Base-by-base conservation (phyloP, 2,113 vertebrate species). In the Euleptes europaea region DNA sequence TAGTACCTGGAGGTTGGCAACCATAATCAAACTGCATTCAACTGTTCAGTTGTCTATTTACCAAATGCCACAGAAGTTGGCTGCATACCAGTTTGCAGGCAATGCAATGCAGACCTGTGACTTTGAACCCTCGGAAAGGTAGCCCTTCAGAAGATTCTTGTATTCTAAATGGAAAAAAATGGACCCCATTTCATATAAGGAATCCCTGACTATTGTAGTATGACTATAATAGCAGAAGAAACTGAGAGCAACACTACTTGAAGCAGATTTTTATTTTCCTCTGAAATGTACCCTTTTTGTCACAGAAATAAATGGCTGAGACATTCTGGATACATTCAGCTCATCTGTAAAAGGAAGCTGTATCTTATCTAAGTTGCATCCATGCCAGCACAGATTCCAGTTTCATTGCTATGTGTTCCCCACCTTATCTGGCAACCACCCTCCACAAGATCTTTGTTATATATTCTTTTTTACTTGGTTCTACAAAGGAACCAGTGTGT, bases 401-500 rank as follows among this genome's bases (percentile, higher is more conserved):
- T 42, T 33, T 14, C 26, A 51, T 78, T 28, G 60, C 26, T 33
- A 15, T 23, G 26, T 49, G 4, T 33, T 44, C 47, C 33, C 81
- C 88, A 75, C 60, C 19, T 65, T 3, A 12, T 31, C 26, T 57
- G 3, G 57, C 54, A 65, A 17, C 10, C 1, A n/a, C 42, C 28
- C 0, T 23, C 17, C 42, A 21, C 0, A 71, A 49, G 63, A 71
- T 44, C n/a, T 40, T 79, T 63, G 23, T 63, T 26, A 63, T 26
- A 1, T 28, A 35, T 69, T 57, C 23, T 31, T 0, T 1, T 1
- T 23, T 0, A 33, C 26, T 57, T 63, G 84, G 28, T 54, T 44
- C 6, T 0, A 70, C 78, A 84, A 13, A 31, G 85, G 63, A 28
- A 1, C 0, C 28, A 3, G 42, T 0, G 0, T 0, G 73, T 82